Conservation (phyloP, 2,113 vertebrate species). For the Mus pahari region DNA sequence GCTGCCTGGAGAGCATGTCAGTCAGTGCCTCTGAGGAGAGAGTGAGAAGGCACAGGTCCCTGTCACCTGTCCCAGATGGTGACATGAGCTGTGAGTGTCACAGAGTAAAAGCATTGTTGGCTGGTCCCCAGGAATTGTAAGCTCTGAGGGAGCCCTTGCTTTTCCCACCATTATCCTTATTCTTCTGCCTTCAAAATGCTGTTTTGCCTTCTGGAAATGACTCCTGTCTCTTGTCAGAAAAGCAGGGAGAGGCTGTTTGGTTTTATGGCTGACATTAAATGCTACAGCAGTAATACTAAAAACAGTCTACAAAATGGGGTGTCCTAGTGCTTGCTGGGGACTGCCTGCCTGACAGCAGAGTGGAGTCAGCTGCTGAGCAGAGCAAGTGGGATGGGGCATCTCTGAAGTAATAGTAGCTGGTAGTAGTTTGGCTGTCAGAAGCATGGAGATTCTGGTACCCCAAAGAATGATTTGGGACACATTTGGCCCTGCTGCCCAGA, state of each 20-base stretch:
- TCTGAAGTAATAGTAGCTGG: neutral
- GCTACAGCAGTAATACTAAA: neutral
- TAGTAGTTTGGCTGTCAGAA: slow-evolving; percentile 13
- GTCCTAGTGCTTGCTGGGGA: neutral
- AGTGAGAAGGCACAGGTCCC: neutral
- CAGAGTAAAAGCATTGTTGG: no score
- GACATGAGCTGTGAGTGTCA: neutral
- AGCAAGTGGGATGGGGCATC: neutral
- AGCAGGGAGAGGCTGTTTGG: slow-evolving; percentile 36
- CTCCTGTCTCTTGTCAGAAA: slow-evolving; percentile 22
- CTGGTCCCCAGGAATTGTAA: neutral
- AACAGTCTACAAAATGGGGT: neutral
- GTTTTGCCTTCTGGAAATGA: neutral
- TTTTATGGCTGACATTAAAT: slow-evolving; percentile 57
- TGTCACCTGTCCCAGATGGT: neutral
- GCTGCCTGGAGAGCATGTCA: neutral
- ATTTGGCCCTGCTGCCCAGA: neutral
- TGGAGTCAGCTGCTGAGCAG: neutral
- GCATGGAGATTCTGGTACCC: neutral
- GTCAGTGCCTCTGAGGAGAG: neutral
- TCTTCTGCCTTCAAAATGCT: neutral
- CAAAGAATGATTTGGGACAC: neutral
- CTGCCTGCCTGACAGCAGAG: neutral
- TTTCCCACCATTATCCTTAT: neutral
- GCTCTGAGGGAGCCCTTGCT: neutral